Conservation (phyloP, 1,140 invertebrate genomes). For the Drosophila bipectinata region DNA sequence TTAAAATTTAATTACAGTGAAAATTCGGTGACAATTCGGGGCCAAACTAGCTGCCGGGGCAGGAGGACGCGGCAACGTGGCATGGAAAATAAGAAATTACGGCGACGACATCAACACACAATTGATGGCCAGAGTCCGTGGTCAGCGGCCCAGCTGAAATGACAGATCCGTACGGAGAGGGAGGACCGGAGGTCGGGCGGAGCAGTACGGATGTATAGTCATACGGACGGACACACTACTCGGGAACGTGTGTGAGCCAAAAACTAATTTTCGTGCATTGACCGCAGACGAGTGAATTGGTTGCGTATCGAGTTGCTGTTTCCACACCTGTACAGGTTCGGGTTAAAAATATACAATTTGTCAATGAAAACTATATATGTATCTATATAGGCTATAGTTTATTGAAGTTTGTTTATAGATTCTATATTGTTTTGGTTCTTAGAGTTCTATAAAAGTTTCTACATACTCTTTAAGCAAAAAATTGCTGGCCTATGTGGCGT, state of each 20-base stretch:
- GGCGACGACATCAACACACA: slow-evolving; percentile 46
- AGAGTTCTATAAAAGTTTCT: neutral
- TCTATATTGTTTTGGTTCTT: too few species aligned
- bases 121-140: slow-evolving; percentile 36
- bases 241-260: slow-evolving; percentile 25
- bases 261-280: slow-evolving; percentile 52
- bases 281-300: slow-evolving; percentile 36
- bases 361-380: neutral
- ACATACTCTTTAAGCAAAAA: neutral
- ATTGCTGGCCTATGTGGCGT: neutral
- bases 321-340: neutral
- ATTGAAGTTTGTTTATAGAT: too few species aligned
- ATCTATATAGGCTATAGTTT: neutral
- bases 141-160: slow-evolving; percentile 18
- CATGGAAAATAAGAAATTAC: slow-evolving; percentile 72
- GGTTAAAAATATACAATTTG: neutral
- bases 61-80: slow-evolving; percentile 23
- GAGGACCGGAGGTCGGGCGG: slow-evolving; percentile 4
- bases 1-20: slow-evolving; percentile 60
- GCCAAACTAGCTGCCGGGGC: neutral
- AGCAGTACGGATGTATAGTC: neutral
- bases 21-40: slow-evolving; percentile 35
- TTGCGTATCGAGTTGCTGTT: slow-evolving; percentile 33
- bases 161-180: slow-evolving; percentile 28
- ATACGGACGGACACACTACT: neutral